Evolutionary conservation across 2,113 vertebrate species (phyloP).

Genomic region (Hydropotes inermis): DNA sequence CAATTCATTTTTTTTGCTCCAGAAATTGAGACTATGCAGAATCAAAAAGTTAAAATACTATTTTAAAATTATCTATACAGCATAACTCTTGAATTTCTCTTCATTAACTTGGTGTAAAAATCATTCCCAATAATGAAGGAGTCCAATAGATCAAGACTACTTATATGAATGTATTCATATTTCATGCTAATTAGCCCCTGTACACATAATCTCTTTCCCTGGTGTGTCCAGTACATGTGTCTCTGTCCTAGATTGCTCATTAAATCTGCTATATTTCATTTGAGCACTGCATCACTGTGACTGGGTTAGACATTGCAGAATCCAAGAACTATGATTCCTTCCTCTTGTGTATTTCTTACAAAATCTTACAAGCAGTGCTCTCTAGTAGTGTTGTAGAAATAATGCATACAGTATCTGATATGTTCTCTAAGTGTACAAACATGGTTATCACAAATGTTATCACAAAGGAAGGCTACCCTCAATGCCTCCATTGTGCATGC

Average conservation of each 20-base stretch:
- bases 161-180: conserved; percentile 82
- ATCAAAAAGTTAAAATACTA: conserved; percentile 61
- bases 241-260: conserved; percentile 86
- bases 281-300: conserved; percentile 75
- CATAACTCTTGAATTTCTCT: conserved; percentile 74
- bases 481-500: conserved; percentile 37
- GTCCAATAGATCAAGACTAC: conserved; percentile 81
- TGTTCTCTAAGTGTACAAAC: conserved; percentile 46
- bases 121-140: conserved; percentile 74
- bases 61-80: conserved; percentile 71
- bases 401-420: conserved; percentile 38
- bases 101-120: conserved; percentile 73
- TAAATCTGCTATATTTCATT: conserved; percentile 84
- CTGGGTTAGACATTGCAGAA: conserved; percentile 73
- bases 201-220: conserved; percentile 76
- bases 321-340: conserved; percentile 72
- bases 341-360: conserved; percentile 67
- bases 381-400: conserved; percentile 37
- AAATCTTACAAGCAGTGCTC: conserved; percentile 45
- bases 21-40: conserved; percentile 43
- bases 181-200: conserved; percentile 85
- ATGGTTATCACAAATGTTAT: background rate
- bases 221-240: conserved; percentile 81
- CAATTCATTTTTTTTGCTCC: conserved; percentile 12
- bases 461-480: conserved; percentile 41